Evolutionary conservation across 2,797 vertebrate genomes (phyloP).

Genomic region (Antrozous pallidus): DNA sequence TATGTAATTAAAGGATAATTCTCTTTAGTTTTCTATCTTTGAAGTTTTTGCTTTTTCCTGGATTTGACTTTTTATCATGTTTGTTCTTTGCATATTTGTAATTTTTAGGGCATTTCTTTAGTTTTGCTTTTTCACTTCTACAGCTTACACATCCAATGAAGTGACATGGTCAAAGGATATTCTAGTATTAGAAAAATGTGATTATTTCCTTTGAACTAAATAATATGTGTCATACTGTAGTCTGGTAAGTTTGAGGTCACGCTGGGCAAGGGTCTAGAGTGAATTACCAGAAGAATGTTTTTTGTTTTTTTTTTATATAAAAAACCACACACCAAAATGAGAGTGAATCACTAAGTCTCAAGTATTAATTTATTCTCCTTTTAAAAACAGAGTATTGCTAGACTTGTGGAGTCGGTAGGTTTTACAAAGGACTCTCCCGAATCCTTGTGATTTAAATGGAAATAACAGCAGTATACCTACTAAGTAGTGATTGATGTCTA

Average conservation of each 20-base stretch:
- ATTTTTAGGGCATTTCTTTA: neutral
- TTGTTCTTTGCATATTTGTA: neutral
- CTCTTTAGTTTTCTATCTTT: conserved; percentile 3
- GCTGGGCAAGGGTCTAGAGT: neutral
- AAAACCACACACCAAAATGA: neutral
- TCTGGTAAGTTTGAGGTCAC: neutral
- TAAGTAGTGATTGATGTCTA: neutral
- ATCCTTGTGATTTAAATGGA: neutral
- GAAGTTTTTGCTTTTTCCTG: neutral
- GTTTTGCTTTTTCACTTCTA: neutral
- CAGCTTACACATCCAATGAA: neutral
- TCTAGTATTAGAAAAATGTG: neutral
- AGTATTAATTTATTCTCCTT: neutral
- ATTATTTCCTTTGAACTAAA: neutral
- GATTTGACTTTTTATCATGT: neutral
- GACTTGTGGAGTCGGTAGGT: neutral
- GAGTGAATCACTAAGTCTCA: neutral
- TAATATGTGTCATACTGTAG: neutral
- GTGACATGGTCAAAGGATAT: neutral
- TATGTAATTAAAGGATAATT: conserved; percentile 34
- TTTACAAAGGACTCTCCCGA: neutral
- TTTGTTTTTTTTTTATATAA: neutral
- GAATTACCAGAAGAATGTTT: neutral
- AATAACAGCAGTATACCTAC: neutral
- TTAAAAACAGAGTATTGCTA: neutral